Evolutionary conservation across 2,113 vertebrate species (phyloP).

Genomic region (Seriola dumerili): DNA sequence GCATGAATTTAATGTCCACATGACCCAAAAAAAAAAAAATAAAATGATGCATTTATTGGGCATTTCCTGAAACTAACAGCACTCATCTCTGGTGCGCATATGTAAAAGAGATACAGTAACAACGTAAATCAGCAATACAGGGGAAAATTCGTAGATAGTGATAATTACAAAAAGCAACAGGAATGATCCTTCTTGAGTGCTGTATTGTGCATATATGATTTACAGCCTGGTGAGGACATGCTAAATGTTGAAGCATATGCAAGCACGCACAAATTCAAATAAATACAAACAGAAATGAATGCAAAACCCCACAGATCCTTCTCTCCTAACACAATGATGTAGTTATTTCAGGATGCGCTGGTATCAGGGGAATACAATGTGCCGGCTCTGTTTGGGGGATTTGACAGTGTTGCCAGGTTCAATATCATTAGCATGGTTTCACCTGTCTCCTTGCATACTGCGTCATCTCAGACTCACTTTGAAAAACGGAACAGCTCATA

Average conservation of each 20-base stretch:
- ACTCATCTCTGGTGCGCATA: neutral
- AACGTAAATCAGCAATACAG: neutral
- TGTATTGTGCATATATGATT: neutral
- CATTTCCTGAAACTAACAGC: slow-evolving; percentile 33
- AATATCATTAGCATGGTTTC: slow-evolving; percentile 68
- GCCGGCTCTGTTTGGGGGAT: slow-evolving; percentile 44
- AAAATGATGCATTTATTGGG: slow-evolving; percentile 31
- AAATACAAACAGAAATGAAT: slow-evolving; percentile 12
- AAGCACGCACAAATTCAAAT: neutral
- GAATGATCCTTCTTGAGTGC: neutral
- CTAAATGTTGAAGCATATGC: neutral
- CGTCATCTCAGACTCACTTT: slow-evolving; percentile 42
- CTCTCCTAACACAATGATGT: slow-evolving; percentile 23
- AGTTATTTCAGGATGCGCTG: slow-evolving; percentile 51
- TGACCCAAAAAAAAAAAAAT: slow-evolving; percentile 44
- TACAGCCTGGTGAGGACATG: neutral
- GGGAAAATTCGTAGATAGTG: neutral
- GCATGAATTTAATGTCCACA: slow-evolving; percentile 73
- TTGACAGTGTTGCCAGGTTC: slow-evolving; percentile 68
- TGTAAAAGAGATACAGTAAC: neutral
- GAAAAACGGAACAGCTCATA: slow-evolving; percentile 46
- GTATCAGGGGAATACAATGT: slow-evolving; percentile 54
- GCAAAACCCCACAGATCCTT: slow-evolving; percentile 8
- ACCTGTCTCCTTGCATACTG: slow-evolving; percentile 62
- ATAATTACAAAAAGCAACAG: neutral